phyloP scores from a whole-genome alignment of 2,888 invertebrate species.

The Hipparchia sbordonii region DNA sequence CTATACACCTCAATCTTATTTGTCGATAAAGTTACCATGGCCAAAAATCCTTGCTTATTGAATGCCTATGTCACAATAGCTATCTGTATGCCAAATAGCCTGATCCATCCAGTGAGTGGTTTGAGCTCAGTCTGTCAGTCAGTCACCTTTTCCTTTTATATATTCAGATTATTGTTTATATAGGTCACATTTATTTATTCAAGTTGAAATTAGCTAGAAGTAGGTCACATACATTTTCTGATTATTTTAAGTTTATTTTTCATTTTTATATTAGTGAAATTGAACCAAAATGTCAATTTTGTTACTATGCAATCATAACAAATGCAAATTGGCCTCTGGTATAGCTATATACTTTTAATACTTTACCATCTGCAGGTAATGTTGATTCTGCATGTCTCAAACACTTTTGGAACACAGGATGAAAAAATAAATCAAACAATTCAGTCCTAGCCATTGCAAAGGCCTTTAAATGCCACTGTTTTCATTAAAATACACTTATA shows the following conservation, averaged over 20 bases:
- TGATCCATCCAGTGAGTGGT: too few relatives aligned
- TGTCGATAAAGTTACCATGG: too few relatives aligned
- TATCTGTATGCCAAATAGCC: too few relatives aligned
- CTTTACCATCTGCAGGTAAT: slow-evolving; percentile 67
- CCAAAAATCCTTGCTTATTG: too few relatives aligned
- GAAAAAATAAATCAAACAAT: slow-evolving; percentile 80
- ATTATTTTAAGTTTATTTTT: background rate
- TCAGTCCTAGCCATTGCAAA: slow-evolving; percentile 77
- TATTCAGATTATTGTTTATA: too few relatives aligned
- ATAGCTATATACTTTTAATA: background rate
- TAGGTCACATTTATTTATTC: too few relatives aligned
- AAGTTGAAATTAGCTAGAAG: background rate
- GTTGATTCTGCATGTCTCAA: slow-evolving; percentile 76
- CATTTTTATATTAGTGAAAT: background rate
- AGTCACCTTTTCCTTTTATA: too few relatives aligned
- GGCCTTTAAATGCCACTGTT: slow-evolving; percentile 52
- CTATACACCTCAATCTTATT: too few relatives aligned
- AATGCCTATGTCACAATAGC: too few relatives aligned
- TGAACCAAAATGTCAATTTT: background rate
- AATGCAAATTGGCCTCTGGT: background rate
- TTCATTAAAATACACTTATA: slow-evolving; percentile 63
- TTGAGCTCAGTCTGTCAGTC: too few relatives aligned
- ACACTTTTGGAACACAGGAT: slow-evolving; percentile 81
- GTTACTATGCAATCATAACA: background rate
- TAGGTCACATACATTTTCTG: background rate